phyloP scores from a whole-genome alignment of 35 echinoderm and acorn worm species.

The Ophioderma brevispina region DNA sequence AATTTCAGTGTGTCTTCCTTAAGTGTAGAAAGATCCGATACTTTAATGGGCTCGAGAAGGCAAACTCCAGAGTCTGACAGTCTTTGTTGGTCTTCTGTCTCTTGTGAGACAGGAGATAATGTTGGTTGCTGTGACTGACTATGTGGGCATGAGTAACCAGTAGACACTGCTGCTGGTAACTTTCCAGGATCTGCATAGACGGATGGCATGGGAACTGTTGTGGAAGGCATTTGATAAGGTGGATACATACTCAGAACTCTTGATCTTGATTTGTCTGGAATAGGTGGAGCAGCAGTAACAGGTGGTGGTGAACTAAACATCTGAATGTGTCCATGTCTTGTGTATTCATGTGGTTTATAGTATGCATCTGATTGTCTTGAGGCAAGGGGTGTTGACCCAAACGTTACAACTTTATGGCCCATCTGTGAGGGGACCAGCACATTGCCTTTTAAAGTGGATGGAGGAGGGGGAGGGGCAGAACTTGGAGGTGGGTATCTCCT shows the following conservation, averaged over 20 bases:
- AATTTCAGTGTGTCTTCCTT: background rate
- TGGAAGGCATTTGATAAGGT: background rate
- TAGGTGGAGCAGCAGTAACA: background rate
- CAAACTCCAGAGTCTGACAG: background rate
- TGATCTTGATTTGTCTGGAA: background rate
- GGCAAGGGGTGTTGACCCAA: background rate
- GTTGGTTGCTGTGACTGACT: background rate
- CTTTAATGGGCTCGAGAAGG: background rate
- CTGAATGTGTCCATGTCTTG: background rate
- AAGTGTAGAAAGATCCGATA: background rate
- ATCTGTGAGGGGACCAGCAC: background rate
- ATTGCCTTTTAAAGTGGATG: background rate
- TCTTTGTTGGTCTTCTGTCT: background rate
- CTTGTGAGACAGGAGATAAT: background rate
- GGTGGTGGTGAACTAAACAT: background rate
- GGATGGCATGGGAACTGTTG: background rate
- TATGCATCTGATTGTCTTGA: background rate
- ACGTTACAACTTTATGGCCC: background rate
- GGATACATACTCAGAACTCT: background rate
- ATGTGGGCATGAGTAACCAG: background rate
- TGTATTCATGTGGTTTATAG: background rate
- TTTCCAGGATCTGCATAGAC: background rate
- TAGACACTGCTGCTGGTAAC: background rate
- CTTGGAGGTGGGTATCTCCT: constrained; percentile 45
- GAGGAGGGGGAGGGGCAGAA: constrained; percentile 59